These are phyloP conservation scores for Hemiscyllium ocellatum DNA, from an alignment of 2,113 vertebrate genomes.

Conservation along the genomic window DNA sequence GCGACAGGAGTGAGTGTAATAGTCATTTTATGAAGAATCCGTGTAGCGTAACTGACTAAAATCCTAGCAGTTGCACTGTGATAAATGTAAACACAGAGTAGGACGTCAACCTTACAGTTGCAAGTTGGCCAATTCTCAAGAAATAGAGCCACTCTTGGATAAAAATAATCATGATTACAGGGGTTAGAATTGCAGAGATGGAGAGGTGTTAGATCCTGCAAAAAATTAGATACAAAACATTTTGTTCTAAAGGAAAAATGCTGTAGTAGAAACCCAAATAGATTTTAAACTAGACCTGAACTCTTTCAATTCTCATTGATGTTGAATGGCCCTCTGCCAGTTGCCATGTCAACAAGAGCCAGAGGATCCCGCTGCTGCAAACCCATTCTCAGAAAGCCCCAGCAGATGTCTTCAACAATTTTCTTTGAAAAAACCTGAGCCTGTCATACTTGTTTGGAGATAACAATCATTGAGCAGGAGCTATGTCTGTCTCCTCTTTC, in stretches of 20 bases:
- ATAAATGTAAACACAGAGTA: background rate
- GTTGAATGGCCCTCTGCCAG: constrained; percentile 90
- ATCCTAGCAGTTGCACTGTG: background rate
- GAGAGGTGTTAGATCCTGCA: constrained; percentile 42
- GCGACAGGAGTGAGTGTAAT: background rate
- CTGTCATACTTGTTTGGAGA: constrained; percentile 82
- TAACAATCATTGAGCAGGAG: constrained; percentile 78
- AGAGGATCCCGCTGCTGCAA: constrained; percentile 80
- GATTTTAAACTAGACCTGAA: constrained; percentile 96
- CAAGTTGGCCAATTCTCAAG: background rate
- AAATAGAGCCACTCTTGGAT: background rate
- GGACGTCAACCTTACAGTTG: background rate
- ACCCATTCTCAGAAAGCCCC: constrained; percentile 85
- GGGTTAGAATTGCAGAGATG: constrained; percentile 51
- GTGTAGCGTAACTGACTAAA: background rate
- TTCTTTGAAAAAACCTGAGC: constrained; percentile 88
- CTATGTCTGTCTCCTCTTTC: constrained; percentile 59
- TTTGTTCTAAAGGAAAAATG: constrained; percentile 54
- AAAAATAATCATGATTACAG: constrained; percentile 59
- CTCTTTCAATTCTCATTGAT: constrained; percentile 81
- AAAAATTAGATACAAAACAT: constrained; percentile 56
- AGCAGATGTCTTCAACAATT: constrained; percentile 99
- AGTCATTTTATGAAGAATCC: background rate
- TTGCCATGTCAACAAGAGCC: constrained; percentile 96
- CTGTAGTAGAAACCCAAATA: constrained; percentile 80